Evolutionary conservation across 53 echinoderm and acorn worm genomes (phyloP).

Genomic region (Luidia sarsii): DNA sequence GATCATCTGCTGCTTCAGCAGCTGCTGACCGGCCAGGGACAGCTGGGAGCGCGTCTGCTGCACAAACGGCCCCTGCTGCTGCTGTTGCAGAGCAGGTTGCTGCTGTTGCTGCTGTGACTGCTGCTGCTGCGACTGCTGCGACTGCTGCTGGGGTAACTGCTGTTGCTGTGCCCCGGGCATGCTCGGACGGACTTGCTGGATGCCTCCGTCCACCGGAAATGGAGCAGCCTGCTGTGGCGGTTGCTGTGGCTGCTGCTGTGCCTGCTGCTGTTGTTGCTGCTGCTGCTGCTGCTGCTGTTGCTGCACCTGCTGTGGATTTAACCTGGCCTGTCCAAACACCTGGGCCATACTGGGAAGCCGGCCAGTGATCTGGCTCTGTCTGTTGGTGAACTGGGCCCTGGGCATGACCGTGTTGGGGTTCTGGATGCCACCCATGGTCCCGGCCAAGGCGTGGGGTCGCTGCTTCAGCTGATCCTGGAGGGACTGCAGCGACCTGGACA

Average conservation of each 20-base stretch:
- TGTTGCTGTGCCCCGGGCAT: slow-evolving; percentile 36
- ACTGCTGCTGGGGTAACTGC: slow-evolving; percentile 17
- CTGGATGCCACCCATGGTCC: slow-evolving; percentile 7
- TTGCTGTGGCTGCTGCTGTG: too few relatives aligned
- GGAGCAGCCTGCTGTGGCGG: slow-evolving; percentile 45
- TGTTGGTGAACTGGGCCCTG: slow-evolving; percentile 17
- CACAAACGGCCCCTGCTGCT: slow-evolving; percentile 38
- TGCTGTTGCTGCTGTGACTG: slow-evolving; percentile 25
- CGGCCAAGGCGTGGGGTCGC: slow-evolving; percentile 24
- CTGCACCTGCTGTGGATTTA: slow-evolving; percentile 37
- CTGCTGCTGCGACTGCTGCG: slow-evolving; percentile 42
- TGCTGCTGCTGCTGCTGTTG: slow-evolving; percentile 61
- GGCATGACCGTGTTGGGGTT: slow-evolving; percentile 14
- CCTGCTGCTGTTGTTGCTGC: slow-evolving; percentile 27
- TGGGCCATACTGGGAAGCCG: slow-evolving; percentile 62
- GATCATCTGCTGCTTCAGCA: slow-evolving; percentile 40
- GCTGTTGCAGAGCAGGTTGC: slow-evolving; percentile 32
- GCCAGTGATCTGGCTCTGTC: slow-evolving; percentile 7
- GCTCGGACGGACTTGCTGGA: slow-evolving; percentile 18
- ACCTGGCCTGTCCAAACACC: slow-evolving; percentile 53
- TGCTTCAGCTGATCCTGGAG: slow-evolving; percentile 47
- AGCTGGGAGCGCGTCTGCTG: slow-evolving; percentile 19
- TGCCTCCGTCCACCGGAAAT: slow-evolving; percentile 26
- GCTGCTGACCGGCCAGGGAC: slow-evolving; percentile 14
- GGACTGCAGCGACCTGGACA: slow-evolving; percentile 54